A percentile compares a stretch with the other conserved stretches of the same genome.
phyloP scores from a whole-genome alignment of 2,113 vertebrate genomes.

The Theristicus caerulescens region DNA sequence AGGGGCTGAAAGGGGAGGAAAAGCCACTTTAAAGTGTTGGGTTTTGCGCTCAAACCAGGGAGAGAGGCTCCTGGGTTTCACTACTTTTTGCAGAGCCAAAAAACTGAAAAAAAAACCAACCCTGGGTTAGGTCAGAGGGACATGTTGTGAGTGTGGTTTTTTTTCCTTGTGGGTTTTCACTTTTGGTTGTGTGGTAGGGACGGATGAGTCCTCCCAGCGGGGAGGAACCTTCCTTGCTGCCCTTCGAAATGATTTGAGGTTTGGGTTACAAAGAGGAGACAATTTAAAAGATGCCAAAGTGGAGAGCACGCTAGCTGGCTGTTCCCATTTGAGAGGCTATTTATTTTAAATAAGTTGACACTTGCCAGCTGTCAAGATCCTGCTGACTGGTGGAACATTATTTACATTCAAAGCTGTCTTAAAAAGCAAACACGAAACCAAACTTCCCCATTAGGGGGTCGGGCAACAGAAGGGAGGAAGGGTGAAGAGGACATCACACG shows the following conservation, averaged over 20 bases:
- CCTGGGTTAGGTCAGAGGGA: background rate
- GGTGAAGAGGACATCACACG: constrained; percentile 25
- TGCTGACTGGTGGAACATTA: constrained; percentile 55
- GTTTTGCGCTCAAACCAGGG: background rate
- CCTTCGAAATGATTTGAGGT: constrained; percentile 40
- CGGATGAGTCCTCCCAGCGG: background rate
- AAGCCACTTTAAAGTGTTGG: background rate
- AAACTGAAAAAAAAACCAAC: background rate
- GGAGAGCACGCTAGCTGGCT: constrained; percentile 12
- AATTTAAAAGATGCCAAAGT: constrained; percentile 29
- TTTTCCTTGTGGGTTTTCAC: background rate
- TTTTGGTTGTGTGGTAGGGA: background rate
- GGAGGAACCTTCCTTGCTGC: background rate
- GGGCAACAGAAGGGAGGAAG: constrained; percentile 28
- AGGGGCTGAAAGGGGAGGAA: background rate
- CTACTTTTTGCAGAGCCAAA: background rate
- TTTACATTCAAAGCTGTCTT: constrained; percentile 57
- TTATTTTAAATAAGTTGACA: constrained; percentile 64
- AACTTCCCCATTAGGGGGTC: constrained; percentile 38
- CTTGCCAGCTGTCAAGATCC: constrained; percentile 60
- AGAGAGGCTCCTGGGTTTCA: background rate
- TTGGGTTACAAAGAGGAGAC: constrained; percentile 40
- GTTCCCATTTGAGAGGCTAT: constrained; percentile 32
- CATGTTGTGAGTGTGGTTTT: background rate
- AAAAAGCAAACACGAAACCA: constrained; percentile 45